Conservation (phyloP, 2,797 vertebrate species). For the Sorex maritimensis region DNA sequence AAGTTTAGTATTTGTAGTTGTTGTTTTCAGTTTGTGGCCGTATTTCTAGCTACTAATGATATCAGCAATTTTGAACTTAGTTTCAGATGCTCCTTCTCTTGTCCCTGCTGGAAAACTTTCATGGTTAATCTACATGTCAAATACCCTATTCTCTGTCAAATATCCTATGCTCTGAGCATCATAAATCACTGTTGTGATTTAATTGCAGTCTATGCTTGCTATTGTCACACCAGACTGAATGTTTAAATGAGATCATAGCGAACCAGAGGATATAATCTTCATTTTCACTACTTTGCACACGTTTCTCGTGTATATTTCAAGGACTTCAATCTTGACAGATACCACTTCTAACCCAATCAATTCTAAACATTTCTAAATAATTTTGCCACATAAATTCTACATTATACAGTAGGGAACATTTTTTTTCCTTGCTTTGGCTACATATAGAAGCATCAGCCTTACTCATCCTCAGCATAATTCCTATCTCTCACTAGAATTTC, state of each 20-base stretch:
- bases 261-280: not conserved
- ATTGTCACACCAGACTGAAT: not conserved
- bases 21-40: not conserved
- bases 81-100: constrained; percentile 31
- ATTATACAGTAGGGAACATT: not conserved
- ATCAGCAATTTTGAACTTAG: constrained; percentile 30
- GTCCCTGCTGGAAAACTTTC: not conserved
- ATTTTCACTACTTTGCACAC: not conserved
- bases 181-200: not conserved
- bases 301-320: not conserved
- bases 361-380: not conserved
- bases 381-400: not conserved
- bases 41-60: not conserved
- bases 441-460: not conserved
- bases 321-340: not conserved
- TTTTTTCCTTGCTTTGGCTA: not conserved
- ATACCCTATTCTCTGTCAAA: not conserved
- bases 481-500: not conserved
- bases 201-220: not conserved
- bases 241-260: not conserved
- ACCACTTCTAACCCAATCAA: not conserved
- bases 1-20: constrained; percentile 28
- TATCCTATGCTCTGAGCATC: not conserved
- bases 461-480: not conserved
- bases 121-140: constrained; percentile 7